These are phyloP conservation scores for Sturnus vulgaris DNA, from an alignment of 2,113 vertebrate species.

Conservation along the genomic window DNA sequence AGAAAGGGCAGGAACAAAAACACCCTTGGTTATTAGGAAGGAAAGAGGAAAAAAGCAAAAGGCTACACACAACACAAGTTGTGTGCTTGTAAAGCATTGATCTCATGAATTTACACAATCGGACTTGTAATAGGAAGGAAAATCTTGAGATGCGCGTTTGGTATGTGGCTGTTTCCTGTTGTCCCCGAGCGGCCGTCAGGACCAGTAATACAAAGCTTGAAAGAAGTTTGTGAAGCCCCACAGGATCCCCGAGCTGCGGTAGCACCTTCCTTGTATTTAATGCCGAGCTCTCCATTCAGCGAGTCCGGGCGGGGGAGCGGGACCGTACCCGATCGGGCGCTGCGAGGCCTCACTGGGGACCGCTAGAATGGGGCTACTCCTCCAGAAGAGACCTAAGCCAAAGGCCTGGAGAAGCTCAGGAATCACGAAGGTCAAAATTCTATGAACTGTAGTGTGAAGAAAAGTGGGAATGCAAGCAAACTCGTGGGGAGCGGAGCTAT, in stretches of 20 bases:
- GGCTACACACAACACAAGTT: neutral
- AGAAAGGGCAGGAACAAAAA: neutral
- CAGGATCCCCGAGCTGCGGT: fast-evolving
- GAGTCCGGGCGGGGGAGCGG: too few species aligned
- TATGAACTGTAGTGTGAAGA: fast-evolving
- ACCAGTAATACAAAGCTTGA: fast-evolving
- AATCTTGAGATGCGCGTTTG: neutral
- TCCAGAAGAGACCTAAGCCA: fast-evolving
- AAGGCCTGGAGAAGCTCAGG: neutral
- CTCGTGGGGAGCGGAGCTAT: neutral
- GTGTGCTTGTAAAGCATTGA: neutral
- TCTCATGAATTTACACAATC: neutral
- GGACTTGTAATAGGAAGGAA: neutral
- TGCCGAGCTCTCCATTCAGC: fast-evolving
- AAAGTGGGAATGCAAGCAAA: fast-evolving
- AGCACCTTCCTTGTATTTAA: fast-evolving
- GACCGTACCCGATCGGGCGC: fast-evolving
- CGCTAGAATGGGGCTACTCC: fast-evolving
- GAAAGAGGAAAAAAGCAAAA: neutral
- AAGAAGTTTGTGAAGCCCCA: neutral
- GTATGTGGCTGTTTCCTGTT: neutral
- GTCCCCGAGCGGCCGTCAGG: neutral
- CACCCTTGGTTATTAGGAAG: neutral
- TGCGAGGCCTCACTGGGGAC: fast-evolving
- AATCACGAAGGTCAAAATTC: fast-evolving